Percentiles rank a stretch among this genome's conserved stretches.
phyloP scores from a whole-genome alignment of 1,140 invertebrate genomes.

The Hirudo medicinalis region DNA sequence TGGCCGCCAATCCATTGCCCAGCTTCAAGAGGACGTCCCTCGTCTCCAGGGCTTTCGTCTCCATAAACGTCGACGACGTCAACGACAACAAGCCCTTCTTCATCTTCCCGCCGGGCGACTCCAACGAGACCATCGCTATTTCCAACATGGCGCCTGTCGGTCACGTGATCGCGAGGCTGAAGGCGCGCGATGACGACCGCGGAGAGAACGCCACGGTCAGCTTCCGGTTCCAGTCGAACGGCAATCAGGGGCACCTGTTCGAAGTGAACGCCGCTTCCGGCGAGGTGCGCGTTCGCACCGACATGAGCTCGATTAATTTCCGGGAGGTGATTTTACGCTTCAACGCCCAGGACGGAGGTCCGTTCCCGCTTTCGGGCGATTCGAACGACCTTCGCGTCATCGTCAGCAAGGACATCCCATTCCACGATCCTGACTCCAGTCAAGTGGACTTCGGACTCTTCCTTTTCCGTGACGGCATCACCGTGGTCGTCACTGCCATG shows the following conservation, averaged over 20 bases:
- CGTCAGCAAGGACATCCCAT: constrained; percentile 17
- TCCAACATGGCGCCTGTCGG: constrained; percentile 14
- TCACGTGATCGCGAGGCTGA: constrained; percentile 14
- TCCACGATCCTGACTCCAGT: neutral
- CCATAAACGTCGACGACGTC: constrained; percentile 22
- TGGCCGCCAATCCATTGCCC: neutral
- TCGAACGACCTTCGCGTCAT: constrained; percentile 9
- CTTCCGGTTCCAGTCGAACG: constrained; percentile 15
- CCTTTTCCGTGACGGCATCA: constrained; percentile 4
- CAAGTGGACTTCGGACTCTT: neutral
- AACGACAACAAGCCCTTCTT: constrained; percentile 24
- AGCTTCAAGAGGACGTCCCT: constrained; percentile 44
- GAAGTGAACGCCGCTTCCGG: constrained; percentile 9
- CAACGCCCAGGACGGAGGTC: neutral
- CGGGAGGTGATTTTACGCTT: constrained; percentile 5
- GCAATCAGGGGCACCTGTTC: constrained; percentile 15
- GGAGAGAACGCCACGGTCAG: constrained; percentile 18
- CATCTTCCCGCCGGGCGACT: constrained; percentile 14
- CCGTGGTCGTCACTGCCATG: neutral
- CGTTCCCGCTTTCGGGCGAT: neutral
- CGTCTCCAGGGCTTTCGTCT: constrained; percentile 34
- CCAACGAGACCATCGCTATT: constrained; percentile 20
- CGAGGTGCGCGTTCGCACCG: neutral
- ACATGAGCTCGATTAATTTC: constrained; percentile 1
- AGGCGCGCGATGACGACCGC: constrained; percentile 18